Base-by-base conservation (phyloP, 2,113 vertebrate genomes). In the Rhinoderma darwinii region DNA sequence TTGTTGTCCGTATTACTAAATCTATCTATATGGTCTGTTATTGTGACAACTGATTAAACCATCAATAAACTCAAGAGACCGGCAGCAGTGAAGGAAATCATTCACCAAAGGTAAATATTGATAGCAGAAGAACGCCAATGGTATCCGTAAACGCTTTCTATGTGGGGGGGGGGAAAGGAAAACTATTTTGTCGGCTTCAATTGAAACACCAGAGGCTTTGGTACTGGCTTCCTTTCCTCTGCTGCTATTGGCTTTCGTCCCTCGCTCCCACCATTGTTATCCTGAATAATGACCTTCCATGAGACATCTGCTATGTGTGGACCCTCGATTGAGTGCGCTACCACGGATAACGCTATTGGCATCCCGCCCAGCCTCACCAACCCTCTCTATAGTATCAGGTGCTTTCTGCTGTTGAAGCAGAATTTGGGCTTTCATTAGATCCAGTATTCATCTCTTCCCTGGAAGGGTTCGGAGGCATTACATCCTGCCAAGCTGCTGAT, bases 241-340 rank as follows among this genome's bases (percentile, higher is more conserved):
- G 51, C 51, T 76, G 54, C n/a, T 84, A 50, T 20, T 66, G 74
- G 56, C 74, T 30, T 15, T 5, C 2, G 3, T 85, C 54, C 35
- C 15, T 41, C 17, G 51, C 44, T 86, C 15, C 76, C 39, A 6
- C 63, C 35, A 72, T 86, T 47, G 61, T 86, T 80, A 72, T 70
- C 15, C 20, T n/a, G 44, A 63, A 72, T 80, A 86, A 70, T 70
- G 74, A 80, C 79, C 20, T 66, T 66, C 20, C 66, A 80, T 54
- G 59, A 86, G 51, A 56, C 84, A 70, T 86, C 77, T 86, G 84
- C 44, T 74, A 25, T 47, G 66, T 81, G 66, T 44, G 44, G 66
- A 43, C 85, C 66, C 50, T 73, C n/a, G 54, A 22, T 54, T 30
- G 85, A 56, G 47, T 73, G 78, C 47, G 44, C 35, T 59, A 7